Evolutionary conservation across 2,113 vertebrate species (phyloP), one percentile per base, ranked within the genome.

Genomic region (Mus pahari): DNA sequence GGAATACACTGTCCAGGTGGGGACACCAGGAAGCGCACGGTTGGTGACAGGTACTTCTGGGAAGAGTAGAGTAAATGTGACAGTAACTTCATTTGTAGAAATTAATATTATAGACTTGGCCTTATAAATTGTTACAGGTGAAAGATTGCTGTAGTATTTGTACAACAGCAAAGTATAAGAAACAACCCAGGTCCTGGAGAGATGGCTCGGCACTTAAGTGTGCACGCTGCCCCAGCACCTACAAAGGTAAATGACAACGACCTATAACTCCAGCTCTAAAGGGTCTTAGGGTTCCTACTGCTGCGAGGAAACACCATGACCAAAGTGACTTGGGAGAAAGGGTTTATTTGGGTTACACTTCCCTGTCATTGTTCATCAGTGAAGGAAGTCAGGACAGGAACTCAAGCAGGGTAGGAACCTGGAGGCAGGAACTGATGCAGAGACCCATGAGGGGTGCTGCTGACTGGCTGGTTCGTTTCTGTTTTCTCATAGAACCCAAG

Each of bases 1-100:
- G 55, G 70, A 55, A n/a, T 20, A 90, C 48, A 53, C 10, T 55
- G 28, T 93, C 10, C 58, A 89, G 58, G 22, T 50, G 31, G 78
- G 70, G 36, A 68, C 82, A 79, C 74, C 39, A 42, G n/a, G 60
- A 58, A 12, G 66, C 28, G 12, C 19, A 79, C 9, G 71, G 26
- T 87, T 55, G 13, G 48, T 22, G 93, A 92, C 36, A 68, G 82
- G 26, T 19, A 86, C 33, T 78, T 89, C 53, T 68, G 36, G 70
- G 73, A 77, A 89, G 73, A 33, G 20, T 1, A 50, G 26, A 71
- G 94, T 86, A 26, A 90, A 92, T 94, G 50, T 88, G 89, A 92
- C 45, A 42, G 42, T 3, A 92, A 77, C 24, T 60, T 91, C 19
- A 64, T 74, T 93, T 94, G 45, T 94, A 91, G 68, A 82, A 89